phyloP scores from a whole-genome alignment of 2,797 vertebrate genomes.

The Chaetodon trifasciatus region DNA sequence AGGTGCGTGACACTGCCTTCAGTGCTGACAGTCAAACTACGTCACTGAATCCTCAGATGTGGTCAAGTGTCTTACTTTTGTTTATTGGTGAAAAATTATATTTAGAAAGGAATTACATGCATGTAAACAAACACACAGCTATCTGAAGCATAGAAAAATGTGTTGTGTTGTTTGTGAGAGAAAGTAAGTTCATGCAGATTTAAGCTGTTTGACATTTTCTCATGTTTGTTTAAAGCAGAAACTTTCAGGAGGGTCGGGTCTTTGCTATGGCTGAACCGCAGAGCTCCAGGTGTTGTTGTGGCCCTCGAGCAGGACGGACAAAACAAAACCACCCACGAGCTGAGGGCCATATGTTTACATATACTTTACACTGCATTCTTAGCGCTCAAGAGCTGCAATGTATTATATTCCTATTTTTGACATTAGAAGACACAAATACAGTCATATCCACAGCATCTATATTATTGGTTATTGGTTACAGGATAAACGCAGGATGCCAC shows the following conservation, averaged over 20 bases:
- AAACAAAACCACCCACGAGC: constrained; percentile 34
- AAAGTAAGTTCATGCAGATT: constrained; percentile 23
- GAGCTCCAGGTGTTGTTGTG: constrained; percentile 40
- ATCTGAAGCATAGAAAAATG: constrained; percentile 2
- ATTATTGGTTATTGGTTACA: background rate
- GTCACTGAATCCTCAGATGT: constrained; percentile 46
- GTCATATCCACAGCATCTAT: background rate
- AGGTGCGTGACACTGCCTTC: constrained; percentile 36
- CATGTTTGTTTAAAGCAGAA: constrained; percentile 22
- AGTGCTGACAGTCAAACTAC: constrained; percentile 14
- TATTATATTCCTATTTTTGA: background rate
- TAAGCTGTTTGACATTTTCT: constrained; percentile 13
- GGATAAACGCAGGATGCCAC: background rate
- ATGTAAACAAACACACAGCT: constrained; percentile 32
- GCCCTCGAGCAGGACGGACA: background rate
- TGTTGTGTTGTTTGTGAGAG: constrained; percentile 39
- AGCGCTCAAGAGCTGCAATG: background rate
- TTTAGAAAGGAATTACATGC: constrained; percentile 21
- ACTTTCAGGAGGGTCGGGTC: background rate
- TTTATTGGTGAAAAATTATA: constrained; percentile 15
- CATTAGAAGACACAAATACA: too few relatives aligned
- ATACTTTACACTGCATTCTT: background rate
- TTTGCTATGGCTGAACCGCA: constrained; percentile 21
- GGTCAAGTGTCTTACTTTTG: constrained; percentile 22
- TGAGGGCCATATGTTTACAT: background rate